Conservation (phyloP, 2,797 vertebrate species). For the Eremophila alpestris region DNA sequence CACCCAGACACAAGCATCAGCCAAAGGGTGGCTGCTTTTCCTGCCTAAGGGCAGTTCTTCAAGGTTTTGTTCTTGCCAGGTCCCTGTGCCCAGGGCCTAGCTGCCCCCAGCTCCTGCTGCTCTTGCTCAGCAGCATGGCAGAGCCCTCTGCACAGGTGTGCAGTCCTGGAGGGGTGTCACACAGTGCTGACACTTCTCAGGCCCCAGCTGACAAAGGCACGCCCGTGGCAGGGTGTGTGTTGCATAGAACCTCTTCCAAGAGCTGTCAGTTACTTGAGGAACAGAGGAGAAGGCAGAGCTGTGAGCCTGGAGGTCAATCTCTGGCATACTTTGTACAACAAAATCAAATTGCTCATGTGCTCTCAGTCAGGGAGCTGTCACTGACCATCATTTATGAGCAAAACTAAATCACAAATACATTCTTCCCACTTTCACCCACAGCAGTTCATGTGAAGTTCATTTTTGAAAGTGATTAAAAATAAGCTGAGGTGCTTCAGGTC, state of each 20-base stretch:
- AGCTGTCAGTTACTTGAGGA: not conserved
- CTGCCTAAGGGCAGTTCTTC: not conserved
- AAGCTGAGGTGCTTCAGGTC: not conserved
- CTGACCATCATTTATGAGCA: not conserved
- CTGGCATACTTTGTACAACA: not conserved
- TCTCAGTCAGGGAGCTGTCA: not conserved
- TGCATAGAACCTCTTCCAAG: not conserved
- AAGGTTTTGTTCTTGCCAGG: not conserved
- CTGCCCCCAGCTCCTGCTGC: not conserved
- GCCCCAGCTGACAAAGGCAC: not conserved
- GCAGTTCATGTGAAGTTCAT: not conserved
- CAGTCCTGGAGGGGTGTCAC: not conserved
- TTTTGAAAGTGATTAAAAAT: not conserved
- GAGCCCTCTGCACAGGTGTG: rapidly evolving
- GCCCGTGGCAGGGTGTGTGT: rapidly evolving
- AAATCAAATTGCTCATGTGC: rapidly evolving
- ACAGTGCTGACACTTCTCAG: rapidly evolving
- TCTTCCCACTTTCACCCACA: not conserved
- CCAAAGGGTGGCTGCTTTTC: not conserved
- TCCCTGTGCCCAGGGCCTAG: rapidly evolving
- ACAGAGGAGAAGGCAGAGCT: not conserved
- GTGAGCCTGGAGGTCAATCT: not conserved
- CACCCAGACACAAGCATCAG: not conserved
- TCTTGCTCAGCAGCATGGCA: not conserved
- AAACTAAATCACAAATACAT: not conserved